Conservation (phyloP, 2,797 vertebrate species). For the Sebastiscus albofasciatus region DNA sequence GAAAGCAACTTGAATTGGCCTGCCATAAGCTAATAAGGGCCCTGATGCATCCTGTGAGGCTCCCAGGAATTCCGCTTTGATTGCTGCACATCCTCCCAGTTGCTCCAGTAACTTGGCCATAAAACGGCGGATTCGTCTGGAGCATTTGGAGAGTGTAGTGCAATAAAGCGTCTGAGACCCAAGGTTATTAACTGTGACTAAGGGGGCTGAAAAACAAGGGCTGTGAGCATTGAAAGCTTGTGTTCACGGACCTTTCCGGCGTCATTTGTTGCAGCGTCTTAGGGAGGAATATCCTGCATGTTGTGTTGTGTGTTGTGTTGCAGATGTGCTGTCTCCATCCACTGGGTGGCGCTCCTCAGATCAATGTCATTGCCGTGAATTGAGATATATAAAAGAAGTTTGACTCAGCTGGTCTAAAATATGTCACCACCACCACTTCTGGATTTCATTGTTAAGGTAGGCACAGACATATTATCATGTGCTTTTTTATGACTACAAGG, state of each 20-base stretch:
- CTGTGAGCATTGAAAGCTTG: slow-evolving; percentile 80
- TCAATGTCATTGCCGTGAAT: slow-evolving; percentile 98
- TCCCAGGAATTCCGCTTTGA: slow-evolving; percentile 93
- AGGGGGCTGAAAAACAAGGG: slow-evolving; percentile 82
- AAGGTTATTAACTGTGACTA: slow-evolving; percentile 90
- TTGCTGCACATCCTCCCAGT: slow-evolving; percentile 92
- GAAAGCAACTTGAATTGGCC: slow-evolving; percentile 78
- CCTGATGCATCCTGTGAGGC: slow-evolving; percentile 86
- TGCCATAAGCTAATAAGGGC: slow-evolving; percentile 76
- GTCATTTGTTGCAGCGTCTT: slow-evolving; percentile 79
- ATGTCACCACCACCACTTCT: slow-evolving; percentile 23
- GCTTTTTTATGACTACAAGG: background rate
- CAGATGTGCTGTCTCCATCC: slow-evolving; percentile 66
- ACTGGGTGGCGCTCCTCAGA: slow-evolving; percentile 95
- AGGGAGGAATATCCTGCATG: slow-evolving; percentile 65
- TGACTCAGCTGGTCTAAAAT: slow-evolving; percentile 41
- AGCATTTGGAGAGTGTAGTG: slow-evolving; percentile 88
- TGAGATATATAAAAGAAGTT: slow-evolving; percentile 71
- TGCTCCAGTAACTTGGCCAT: slow-evolving; percentile 94
- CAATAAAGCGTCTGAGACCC: slow-evolving; percentile 92
- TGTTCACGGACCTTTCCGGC: slow-evolving; percentile 76
- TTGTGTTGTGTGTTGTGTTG: background rate
- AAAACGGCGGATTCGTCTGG: slow-evolving; percentile 91
- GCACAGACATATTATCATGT: slow-evolving; percentile 33
- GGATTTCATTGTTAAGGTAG: slow-evolving; percentile 68